Base-by-base conservation (phyloP, 1,140 invertebrate species). In the Drosophila oshimai region DNA sequence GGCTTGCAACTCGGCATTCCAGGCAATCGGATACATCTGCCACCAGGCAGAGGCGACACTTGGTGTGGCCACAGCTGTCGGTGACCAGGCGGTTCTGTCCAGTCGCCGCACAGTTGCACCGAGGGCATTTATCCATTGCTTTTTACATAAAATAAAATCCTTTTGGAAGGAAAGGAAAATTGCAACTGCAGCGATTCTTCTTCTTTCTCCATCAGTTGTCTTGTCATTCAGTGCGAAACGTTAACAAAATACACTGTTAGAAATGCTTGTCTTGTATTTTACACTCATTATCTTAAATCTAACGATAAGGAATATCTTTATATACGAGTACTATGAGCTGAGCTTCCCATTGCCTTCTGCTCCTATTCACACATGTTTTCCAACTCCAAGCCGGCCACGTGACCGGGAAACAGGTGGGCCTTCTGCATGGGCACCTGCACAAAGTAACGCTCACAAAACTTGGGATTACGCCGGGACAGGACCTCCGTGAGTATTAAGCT, bases 11-110 rank as follows among this genome's bases (percentile, higher is more conserved):
- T 18, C 77, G 58, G 18, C 89, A 89, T n/a, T 90, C 70, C 6
- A 58, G 58, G 65, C 92, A 93, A 53, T 92, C 92, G 13, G 89
- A 67, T 20, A 91, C 91, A 77, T 93, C 92, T 4, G 90, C 89
- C n/a, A 93, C 65, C 15, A 93, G 72, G 50, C 92, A 93, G 10
- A 89, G 69, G 74, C 92, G 92, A 80, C 92, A 93, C 61, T 93
- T 93, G n/a, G 90, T 81, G 76, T 93, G 92, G 3, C 92, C 92
- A 81, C 92, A 93, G 37, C 88, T 92, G 47, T 93, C 92, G 2
- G 91, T 93, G 3, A 93, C 92, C 33, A 93, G 69, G 3, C 92
- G 91, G 73, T 94, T 91, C 89, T 92, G 39, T 28, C 83, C 83
- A 22, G 39, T 58, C 17, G 74, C 60, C n/a, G 68, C 77, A 9